Evolutionary conservation across 2,888 invertebrate species (phyloP), one percentile per base, ranked within the genome.

Genomic region (Diploptera punctata): DNA sequence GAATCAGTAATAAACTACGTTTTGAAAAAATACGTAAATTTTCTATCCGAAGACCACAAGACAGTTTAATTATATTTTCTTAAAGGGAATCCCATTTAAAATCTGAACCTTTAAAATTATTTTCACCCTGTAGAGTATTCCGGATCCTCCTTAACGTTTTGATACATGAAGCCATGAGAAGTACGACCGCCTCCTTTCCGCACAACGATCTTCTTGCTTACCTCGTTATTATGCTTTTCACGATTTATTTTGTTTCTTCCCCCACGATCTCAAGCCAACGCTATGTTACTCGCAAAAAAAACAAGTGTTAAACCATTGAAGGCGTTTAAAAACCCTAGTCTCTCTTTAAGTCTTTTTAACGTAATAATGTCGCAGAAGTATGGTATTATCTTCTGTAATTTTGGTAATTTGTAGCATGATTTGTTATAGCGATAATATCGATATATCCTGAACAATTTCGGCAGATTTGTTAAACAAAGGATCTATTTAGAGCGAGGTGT

Each of bases 401-500:
- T 38, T 38, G 7, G 13, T 38, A 5, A 38, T 38, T 38, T 38
- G 13, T 5, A 9, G 13, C 38, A 38, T 38, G 5, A 38, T 9
- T 9, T 38, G 7, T 9, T 9, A 13, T 38, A 13, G 5, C 38
- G 38, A 38, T 38, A 38, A 38, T 38, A 13, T 38, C 7, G 5
- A 38, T 38, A 38, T 38, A 38, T 38, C 5, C 13, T 13, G 5
- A 13, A 5, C 38, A 5, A 38, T 38, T 13, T 5, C 38, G 38
- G 38, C 38, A 38, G 38, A n/a, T 38, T 5, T 38, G 38, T 38
- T 38, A 9, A 38, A 38, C 38, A 57, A 57, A 16, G 57, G 24
- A 21, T 13, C 57, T 19, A 57, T 57, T 57, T 57, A 57, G 24
- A 57, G 38, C 57, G 24, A 57, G 24, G 57, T 57, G 57, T 57